phyloP scores from a whole-genome alignment of 2,797 vertebrate species.

The Leptodactylus fallax region DNA sequence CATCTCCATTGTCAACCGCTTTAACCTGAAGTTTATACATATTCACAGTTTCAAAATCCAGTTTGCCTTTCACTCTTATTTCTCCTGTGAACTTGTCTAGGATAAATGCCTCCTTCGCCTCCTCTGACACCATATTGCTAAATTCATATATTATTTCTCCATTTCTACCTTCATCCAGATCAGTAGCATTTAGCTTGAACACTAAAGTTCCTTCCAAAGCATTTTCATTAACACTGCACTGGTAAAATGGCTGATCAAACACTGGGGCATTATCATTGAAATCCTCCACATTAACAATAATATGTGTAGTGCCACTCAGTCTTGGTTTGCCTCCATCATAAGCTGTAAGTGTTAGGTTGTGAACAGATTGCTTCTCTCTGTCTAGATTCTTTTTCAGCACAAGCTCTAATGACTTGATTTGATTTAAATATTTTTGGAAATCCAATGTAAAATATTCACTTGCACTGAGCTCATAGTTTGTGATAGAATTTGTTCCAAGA shows the following conservation, averaged over 20 bases:
- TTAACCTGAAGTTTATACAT: background rate
- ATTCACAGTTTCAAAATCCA: background rate
- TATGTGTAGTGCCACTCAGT: background rate
- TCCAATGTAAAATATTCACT: background rate
- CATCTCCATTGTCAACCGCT: background rate
- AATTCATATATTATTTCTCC: background rate
- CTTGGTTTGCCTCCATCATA: no score
- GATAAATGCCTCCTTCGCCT: constrained; percentile 49
- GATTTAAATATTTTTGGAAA: no score
- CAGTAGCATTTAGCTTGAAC: background rate
- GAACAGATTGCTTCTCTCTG: no score
- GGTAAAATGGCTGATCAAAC: background rate
- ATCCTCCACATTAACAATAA: background rate
- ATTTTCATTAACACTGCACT: background rate
- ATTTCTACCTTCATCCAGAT: background rate
- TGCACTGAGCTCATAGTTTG: background rate
- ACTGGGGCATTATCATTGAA: background rate
- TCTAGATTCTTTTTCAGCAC: no score
- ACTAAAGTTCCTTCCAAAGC: background rate
- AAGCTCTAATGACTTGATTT: background rate
- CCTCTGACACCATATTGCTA: background rate
- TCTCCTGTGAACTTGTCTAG: background rate
- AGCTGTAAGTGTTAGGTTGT: no score
- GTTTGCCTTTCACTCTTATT: background rate
- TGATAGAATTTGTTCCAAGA: background rate